phyloP scores from a whole-genome alignment of 2,888 invertebrate genomes.

The Cerastis rubricosa region DNA sequence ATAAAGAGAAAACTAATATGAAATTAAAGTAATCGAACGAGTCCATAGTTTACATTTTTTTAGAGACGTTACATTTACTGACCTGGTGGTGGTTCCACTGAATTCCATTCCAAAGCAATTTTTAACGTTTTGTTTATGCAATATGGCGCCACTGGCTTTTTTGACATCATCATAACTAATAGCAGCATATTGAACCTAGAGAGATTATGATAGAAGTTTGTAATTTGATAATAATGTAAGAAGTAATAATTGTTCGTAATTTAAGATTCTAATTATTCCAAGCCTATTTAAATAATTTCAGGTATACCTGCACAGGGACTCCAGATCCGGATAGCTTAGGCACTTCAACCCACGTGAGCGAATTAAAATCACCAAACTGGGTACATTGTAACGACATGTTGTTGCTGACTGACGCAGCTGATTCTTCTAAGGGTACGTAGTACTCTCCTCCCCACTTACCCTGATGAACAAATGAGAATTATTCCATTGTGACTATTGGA shows the following conservation, averaged over 20 bases:
- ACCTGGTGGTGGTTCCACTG: conserved; percentile 78
- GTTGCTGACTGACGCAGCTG: conserved; percentile 35
- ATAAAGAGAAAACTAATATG: too few species aligned
- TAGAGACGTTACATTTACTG: conserved; percentile 6
- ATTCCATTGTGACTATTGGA: background rate
- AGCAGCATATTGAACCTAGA: conserved; percentile 76
- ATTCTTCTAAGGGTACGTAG: conserved; percentile 62
- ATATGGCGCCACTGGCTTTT: conserved; percentile 66
- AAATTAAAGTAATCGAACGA: too few species aligned
- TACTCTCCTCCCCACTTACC: conserved; percentile 71
- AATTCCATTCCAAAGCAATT: conserved; percentile 77
- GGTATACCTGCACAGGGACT: conserved; percentile 72
- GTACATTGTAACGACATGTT: conserved; percentile 62
- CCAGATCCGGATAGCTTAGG: conserved; percentile 53
- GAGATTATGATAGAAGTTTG: background rate
- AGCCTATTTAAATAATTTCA: background rate
- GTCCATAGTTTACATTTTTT: too few species aligned
- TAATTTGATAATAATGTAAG: background rate
- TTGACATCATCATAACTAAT: conserved; percentile 71
- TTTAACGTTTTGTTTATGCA: conserved; percentile 34
- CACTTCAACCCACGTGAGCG: conserved; percentile 53
- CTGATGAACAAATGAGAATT: conserved; percentile 48
- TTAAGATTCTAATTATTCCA: background rate
- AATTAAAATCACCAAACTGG: conserved; percentile 48
- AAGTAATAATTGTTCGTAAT: background rate